These are phyloP conservation scores for Drosophila paulistorum DNA, from an alignment of 1,140 invertebrate genomes.

Conservation along the genomic window DNA sequence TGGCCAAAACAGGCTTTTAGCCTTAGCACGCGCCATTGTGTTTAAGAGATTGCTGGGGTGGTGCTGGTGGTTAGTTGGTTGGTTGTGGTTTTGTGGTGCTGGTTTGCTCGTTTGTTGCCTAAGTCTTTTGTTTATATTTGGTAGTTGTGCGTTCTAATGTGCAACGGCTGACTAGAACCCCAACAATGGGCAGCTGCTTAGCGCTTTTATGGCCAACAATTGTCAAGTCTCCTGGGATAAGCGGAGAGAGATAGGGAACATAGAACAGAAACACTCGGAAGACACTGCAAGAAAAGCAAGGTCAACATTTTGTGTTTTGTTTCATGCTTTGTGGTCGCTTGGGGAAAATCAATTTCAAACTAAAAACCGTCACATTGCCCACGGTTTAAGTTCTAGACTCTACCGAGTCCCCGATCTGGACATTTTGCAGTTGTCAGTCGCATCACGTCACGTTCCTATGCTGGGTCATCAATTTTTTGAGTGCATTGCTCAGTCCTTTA, in stretches of 20 bases:
- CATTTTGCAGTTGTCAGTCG: slow-evolving; percentile 43
- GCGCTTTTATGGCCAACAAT: slow-evolving; percentile 78
- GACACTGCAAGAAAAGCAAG: slow-evolving; percentile 60
- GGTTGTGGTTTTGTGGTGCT: slow-evolving; percentile 29
- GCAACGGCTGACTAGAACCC: slow-evolving; percentile 41
- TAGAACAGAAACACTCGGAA: slow-evolving; percentile 1
- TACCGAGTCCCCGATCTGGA: neutral
- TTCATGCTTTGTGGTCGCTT: slow-evolving; percentile 37
- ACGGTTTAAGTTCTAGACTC: slow-evolving; percentile 13
- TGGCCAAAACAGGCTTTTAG: slow-evolving; percentile 66
- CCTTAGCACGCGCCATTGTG: slow-evolving; percentile 74
- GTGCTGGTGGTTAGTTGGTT: neutral
- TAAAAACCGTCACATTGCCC: slow-evolving; percentile 66
- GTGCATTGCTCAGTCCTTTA: slow-evolving; percentile 70
- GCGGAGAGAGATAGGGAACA: neutral
- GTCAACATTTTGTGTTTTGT: slow-evolving; percentile 49
- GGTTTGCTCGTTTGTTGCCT: slow-evolving; percentile 68
- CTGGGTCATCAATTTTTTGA: slow-evolving; percentile 75
- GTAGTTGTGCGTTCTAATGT: slow-evolving; percentile 71
- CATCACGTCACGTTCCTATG: slow-evolving; percentile 69
- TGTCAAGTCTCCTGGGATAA: slow-evolving; percentile 70
- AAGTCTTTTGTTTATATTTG: slow-evolving; percentile 82
- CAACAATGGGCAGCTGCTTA: slow-evolving; percentile 74
- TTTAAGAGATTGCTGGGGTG: slow-evolving; percentile 49
- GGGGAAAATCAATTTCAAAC: slow-evolving; percentile 77